Base-by-base conservation (phyloP, 2,113 vertebrate genomes). In the Neomonachus schauinslandi region DNA sequence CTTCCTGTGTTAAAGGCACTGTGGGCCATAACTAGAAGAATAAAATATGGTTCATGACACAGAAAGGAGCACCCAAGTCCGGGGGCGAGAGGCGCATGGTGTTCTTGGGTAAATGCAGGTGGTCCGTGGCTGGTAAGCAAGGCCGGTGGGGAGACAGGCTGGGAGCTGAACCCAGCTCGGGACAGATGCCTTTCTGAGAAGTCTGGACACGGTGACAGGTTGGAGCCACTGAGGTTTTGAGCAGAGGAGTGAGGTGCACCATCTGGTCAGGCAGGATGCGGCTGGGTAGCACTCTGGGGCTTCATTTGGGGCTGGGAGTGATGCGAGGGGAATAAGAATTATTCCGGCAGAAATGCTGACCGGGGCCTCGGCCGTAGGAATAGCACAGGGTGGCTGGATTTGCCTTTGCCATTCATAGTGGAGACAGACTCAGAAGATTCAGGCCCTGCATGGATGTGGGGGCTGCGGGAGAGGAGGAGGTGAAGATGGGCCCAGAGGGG, bases 71-170 rank as follows among this genome's bases (percentile, higher is more conserved):
- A 28, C 16, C 13, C 57, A 15, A 22, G 81, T 36, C 94, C 55
- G 39, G 12, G 51, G 59, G 22, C 1, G 8, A 63, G 63, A 65
- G 39, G 10, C 16, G 3, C 15, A 0, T 24, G 15, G 11, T 53
- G 21, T 65, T 46, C 80, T 39, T 77, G n/a, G 26, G 55, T 42
- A 7, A 24, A 26, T 12, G 28, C 10, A 0, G 7, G 82, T 22
- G 55, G 63, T 46, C 53, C 4, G 46, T 69, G 39, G 22, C 74
- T 10, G 26, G 4, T 0, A 1, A 1, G 2, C 4, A 4, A 33
- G 51, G 33, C 22, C 67, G 36, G 0, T 1, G 1, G 51, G 57
- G 79, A 79, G 71, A 39, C 1, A 9, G 53, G 42, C 51, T 63
- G 57, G 49, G 22, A 36, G 36, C 31, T 19, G 39, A 67, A 31